Conservation (phyloP, 2,113 vertebrate genomes). For the Ceuthmochares aereus region DNA sequence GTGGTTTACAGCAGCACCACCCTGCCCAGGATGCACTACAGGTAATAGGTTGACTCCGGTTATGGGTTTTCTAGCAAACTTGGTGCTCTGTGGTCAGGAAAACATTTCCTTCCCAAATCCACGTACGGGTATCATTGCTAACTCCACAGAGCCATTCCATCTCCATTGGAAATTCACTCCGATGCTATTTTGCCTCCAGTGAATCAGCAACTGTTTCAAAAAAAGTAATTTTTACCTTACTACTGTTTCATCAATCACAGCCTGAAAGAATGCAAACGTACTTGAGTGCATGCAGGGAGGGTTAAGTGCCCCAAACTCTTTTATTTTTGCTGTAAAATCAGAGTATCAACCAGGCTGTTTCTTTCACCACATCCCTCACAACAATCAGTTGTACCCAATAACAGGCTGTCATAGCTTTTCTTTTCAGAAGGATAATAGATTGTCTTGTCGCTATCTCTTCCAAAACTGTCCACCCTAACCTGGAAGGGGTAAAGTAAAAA, state of each 20-base stretch:
- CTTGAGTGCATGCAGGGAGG: not conserved
- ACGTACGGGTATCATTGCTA: accelerated
- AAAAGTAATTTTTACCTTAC: not conserved
- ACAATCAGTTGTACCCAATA: not conserved
- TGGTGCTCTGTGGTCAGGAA: not conserved
- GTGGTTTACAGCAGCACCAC: not conserved
- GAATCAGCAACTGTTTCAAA: not conserved
- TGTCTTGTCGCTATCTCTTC: not conserved
- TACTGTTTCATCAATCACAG: conserved; percentile 7
- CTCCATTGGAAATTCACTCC: not conserved
- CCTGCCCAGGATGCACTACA: not conserved
- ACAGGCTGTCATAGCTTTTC: not conserved
- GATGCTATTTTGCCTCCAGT: not conserved
- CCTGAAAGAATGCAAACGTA: not conserved
- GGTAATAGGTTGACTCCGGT: not conserved
- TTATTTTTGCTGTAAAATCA: not conserved
- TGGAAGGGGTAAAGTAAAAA: not conserved
- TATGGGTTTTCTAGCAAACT: not conserved
- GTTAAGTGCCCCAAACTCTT: not conserved
- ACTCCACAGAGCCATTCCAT: not conserved
- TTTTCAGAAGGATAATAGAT: not conserved
- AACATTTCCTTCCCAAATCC: not conserved
- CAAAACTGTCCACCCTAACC: not conserved
- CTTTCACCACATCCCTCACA: not conserved
- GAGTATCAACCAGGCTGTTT: not conserved